These are phyloP conservation scores for Saguinus imperator DNA, from an alignment of 2,113 vertebrate genomes.

Conservation along the genomic window DNA sequence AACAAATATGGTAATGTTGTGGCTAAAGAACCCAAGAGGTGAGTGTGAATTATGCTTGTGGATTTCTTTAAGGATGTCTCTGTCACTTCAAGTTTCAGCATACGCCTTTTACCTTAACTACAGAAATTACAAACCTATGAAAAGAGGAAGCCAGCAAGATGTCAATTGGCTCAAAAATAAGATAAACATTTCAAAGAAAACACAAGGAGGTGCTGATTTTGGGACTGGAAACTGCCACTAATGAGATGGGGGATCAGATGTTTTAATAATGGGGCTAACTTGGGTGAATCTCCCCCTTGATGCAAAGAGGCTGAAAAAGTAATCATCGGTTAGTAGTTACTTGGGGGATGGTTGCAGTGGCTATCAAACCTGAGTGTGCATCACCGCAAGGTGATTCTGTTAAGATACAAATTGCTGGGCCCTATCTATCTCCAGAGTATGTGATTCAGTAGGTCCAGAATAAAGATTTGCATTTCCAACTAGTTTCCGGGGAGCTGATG, in stretches of 20 bases:
- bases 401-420: not conserved
- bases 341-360: not conserved
- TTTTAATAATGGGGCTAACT: not conserved
- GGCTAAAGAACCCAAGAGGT: not conserved
- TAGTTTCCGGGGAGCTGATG: not conserved
- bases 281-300: not conserved
- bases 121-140: not conserved
- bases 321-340: not conserved
- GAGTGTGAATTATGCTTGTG: not conserved
- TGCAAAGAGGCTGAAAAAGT: not conserved
- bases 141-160: slow-evolving; percentile 16
- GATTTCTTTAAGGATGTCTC: not conserved
- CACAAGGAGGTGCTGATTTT: not conserved
- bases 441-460: not conserved
- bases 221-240: not conserved
- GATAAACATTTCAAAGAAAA: not conserved
- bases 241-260: not conserved
- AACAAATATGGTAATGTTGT: not conserved
- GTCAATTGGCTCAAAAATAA: not conserved
- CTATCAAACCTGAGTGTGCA: not conserved
- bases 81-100: not conserved
- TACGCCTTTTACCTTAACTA: not conserved
- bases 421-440: no score
- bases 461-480: not conserved
- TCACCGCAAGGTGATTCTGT: not conserved